A percentile compares a stretch with the other conserved stretches of the same genome.
These are phyloP conservation scores for Phengaris arion DNA, from an alignment of 2,888 invertebrate genomes.

Conservation along the genomic window DNA sequence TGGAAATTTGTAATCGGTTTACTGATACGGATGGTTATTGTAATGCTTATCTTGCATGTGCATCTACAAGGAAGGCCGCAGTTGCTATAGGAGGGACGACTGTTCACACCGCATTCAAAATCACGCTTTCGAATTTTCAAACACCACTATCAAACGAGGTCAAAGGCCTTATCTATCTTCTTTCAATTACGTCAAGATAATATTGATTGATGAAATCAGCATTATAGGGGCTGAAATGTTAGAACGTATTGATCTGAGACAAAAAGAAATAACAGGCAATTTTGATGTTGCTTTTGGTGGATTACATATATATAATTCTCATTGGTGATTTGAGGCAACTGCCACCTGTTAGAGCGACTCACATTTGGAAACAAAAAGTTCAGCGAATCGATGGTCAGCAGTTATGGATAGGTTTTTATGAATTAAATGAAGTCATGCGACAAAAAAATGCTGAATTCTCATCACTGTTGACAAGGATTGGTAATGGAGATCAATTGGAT, in stretches of 20 bases:
- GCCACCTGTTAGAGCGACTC: conserved; percentile 46
- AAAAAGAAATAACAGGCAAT: conserved; percentile 29
- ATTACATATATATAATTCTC: conserved; percentile 39
- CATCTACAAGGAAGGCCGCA: conserved; percentile 55
- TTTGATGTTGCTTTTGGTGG: conserved; percentile 44
- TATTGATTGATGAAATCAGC: conserved; percentile 54
- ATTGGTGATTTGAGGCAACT: conserved; percentile 43
- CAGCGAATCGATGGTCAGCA: conserved; percentile 31
- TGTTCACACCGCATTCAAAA: conserved; percentile 50
- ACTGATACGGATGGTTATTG: conserved; percentile 47
- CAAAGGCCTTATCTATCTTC: conserved; percentile 37
- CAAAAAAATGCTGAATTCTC: conserved; percentile 37
- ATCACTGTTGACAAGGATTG: conserved; percentile 39
- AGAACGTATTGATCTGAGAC: neutral
- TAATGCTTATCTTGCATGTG: conserved; percentile 56
- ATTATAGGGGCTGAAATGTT: conserved; percentile 48
- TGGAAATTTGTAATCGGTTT: conserved; percentile 58
- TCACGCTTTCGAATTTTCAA: conserved; percentile 37
- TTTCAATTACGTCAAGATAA: conserved; percentile 45
- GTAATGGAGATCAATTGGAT: conserved; percentile 37
- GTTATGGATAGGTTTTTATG: conserved; percentile 38
- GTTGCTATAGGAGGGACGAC: conserved; percentile 52
- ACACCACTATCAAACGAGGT: conserved; percentile 32
- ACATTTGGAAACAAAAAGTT: conserved; percentile 37
- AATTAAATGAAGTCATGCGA: conserved; percentile 37